Evolutionary conservation across 2,888 invertebrate species (phyloP), one percentile per base, ranked within the genome.

Genomic region (Orgyia antiqua): DNA sequence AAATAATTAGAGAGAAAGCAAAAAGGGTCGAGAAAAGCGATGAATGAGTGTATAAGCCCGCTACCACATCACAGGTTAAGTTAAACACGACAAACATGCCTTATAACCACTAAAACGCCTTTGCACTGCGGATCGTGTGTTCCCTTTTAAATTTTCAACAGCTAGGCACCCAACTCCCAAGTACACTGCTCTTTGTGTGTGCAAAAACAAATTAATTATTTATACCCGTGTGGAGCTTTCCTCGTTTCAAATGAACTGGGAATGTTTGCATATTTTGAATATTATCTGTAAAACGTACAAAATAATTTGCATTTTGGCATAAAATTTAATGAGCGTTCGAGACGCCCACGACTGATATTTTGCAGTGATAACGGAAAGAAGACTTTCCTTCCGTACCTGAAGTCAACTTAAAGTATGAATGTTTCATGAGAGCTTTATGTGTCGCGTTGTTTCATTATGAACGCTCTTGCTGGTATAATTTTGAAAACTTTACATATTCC

Each of bases 131-230:
- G 32, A 48, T 44, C 52, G 58, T 55, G 55, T 59, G 58, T 58
- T 58, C 51, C 51, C 45, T 55, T 69, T 76, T 68, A 74, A 75
- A 72, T 54, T 76, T 76, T 73, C 60, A 76, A 61, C 57, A 58
- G 58, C 52, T 48, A 44, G 48, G 52, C 57, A 56, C 46, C 55
- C 55, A 57, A 56, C 51, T 51, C 52, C 45, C 48, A 57, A 63
- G 58, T 58, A 54, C 55, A 5, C 42, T 33, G 36, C 50, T 56
- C 62, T 59, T 60, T 67, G 68, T 68, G 64, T 70, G 71, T 62
- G 73, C 63, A 63, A 68, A 68, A 71, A 69, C 72, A 68, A 68
- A 76, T 83, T 82, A 77, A 79, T 77, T 71, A 78, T 78, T 76
- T 54, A 77, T 51, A 50, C 38, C 45, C 33, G 43, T 57, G 46